phyloP scores from a whole-genome alignment of 2,113 vertebrate genomes.

The Cacatua alba region DNA sequence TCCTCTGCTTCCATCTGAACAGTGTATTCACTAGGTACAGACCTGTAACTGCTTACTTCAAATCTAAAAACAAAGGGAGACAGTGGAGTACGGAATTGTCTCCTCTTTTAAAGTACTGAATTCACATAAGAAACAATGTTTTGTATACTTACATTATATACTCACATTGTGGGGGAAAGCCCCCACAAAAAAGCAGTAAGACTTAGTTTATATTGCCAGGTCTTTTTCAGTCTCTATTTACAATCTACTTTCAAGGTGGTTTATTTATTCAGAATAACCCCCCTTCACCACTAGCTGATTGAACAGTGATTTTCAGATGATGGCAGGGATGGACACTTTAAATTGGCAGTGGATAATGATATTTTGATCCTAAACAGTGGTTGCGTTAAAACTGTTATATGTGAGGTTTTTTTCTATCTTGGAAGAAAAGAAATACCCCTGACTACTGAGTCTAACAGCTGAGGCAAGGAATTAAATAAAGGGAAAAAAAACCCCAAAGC shows the following conservation, averaged over 20 bases:
- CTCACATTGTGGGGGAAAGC: neutral
- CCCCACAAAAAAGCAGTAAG: neutral
- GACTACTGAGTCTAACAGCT: neutral
- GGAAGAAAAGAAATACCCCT: neutral
- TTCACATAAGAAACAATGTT: neutral
- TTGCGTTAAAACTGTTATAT: neutral
- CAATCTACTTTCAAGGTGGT: neutral
- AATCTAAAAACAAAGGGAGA: slow-evolving; percentile 48
- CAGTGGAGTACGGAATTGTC: neutral
- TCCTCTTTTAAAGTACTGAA: neutral
- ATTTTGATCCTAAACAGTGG: neutral
- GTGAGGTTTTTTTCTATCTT: neutral
- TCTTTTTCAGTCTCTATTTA: neutral
- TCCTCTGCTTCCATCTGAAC: slow-evolving; percentile 87
- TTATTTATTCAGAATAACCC: neutral
- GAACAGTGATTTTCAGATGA: neutral
- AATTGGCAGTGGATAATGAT: neutral
- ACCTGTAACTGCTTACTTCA: slow-evolving; percentile 66
- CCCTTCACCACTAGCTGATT: neutral
- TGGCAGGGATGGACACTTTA: neutral
- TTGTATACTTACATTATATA: neutral
- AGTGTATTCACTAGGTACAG: slow-evolving; percentile 69
- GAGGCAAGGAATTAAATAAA: neutral
- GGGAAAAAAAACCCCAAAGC: too few species aligned
- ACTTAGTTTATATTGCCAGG: neutral